Conservation (phyloP, 1,140 invertebrate genomes). For the Drosophila azteca region DNA sequence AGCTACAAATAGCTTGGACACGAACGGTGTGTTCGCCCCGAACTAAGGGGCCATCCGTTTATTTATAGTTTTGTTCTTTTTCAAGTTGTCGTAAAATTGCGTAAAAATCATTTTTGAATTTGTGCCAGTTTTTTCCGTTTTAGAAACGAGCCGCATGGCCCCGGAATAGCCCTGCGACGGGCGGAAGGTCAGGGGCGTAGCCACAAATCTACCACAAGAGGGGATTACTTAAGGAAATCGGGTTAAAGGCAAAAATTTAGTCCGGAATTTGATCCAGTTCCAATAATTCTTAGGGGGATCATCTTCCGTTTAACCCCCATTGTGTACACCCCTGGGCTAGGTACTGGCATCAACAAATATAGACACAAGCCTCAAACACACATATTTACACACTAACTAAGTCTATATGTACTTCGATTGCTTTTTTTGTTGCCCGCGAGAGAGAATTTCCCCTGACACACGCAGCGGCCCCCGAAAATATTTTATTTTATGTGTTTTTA, state of each 20-base stretch:
- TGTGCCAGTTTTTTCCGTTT: conserved; percentile 69
- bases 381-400: conserved; percentile 19
- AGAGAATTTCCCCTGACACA: conserved; percentile 51
- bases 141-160: conserved; percentile 36
- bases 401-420: conserved; percentile 36
- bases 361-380: conserved; percentile 29
- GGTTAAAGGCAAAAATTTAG: too few species aligned
- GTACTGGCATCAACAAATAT: conserved; percentile 22
- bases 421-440: conserved; percentile 13
- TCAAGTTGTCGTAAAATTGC: conserved; percentile 81
- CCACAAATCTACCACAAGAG: not conserved
- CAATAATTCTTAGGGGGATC: too few species aligned
- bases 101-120: conserved; percentile 81
- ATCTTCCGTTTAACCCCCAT: not conserved
- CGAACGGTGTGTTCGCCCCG: conserved; percentile 6
- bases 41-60: conserved; percentile 60
- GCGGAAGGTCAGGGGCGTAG: conserved; percentile 26
- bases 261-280: too few species aligned
- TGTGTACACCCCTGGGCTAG: conserved; percentile 12
- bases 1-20: conserved; percentile 61
- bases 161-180: conserved; percentile 33
- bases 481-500: conserved; percentile 72
- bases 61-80: conserved; percentile 69
- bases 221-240: not conserved
- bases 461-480: conserved; percentile 50